These are phyloP conservation scores for Pungitius pungitius DNA, from an alignment of 2,113 vertebrate genomes.

Conservation along the genomic window DNA sequence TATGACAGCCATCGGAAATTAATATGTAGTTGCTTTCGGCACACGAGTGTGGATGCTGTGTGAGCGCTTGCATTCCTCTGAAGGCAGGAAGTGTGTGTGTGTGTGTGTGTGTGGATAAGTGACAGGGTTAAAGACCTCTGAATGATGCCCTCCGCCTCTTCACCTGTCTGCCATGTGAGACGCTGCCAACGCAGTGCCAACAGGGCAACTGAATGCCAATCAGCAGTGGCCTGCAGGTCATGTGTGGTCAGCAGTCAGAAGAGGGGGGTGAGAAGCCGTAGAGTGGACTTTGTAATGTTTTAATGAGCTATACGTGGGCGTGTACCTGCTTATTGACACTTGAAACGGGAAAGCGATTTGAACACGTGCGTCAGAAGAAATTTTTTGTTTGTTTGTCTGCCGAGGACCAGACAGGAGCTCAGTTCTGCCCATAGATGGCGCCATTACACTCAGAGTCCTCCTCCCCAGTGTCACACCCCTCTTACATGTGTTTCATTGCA, in stretches of 20 bases:
- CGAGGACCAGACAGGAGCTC: background rate
- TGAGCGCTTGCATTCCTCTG: background rate
- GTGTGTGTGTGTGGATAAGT: constrained; percentile 32
- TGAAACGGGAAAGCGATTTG: background rate
- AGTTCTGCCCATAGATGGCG: constrained; percentile 74
- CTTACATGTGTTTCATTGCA: constrained; percentile 11
- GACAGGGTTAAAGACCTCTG: constrained; percentile 61
- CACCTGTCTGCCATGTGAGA: constrained; percentile 57
- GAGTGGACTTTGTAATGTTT: constrained; percentile 20
- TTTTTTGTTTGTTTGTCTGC: constrained; percentile 6
- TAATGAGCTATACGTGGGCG: constrained; percentile 31
- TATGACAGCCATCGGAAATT: constrained; percentile 54
- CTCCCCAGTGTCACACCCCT: constrained; percentile 42
- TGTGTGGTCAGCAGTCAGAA: constrained; percentile 37
- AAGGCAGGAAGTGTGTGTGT: constrained; percentile 18
- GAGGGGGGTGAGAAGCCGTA: constrained; percentile 12
- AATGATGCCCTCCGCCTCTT: constrained; percentile 47
- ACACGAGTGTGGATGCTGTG: background rate
- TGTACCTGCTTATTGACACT: constrained; percentile 7
- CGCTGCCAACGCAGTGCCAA: constrained; percentile 48
- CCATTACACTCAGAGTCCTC: constrained; percentile 61
- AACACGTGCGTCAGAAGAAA: constrained; percentile 3
- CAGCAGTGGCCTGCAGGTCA: constrained; percentile 58
- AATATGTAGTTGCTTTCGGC: constrained; percentile 50
- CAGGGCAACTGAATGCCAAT: constrained; percentile 64